Evolutionary conservation across 2,113 vertebrate genomes (phyloP), one percentile per base, ranked within the genome.

Genomic region (Calyptommatus sinebrachiatus): DNA sequence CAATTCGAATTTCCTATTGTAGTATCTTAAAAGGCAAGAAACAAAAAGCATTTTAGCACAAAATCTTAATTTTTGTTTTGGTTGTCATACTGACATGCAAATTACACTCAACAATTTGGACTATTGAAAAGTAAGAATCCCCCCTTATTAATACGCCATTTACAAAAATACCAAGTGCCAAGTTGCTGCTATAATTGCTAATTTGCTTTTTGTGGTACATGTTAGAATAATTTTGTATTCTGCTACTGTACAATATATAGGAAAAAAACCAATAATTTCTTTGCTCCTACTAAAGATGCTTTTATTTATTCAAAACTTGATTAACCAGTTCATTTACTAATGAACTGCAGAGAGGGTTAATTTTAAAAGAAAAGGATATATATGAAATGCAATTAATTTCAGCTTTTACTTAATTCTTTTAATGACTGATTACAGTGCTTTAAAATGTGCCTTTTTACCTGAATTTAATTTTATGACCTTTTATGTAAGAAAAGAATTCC

Each of bases 81-180:
- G 18, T 18, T 22, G 45, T 53, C 21, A 24, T 20, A 67, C 24
- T 31, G 22, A 73, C 26, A 29, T 53, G 18, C 29, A 20, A 53
- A 73, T 53, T 73, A 7, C 3, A 60, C 5, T 62, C 62, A 63
- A 18, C 10, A 21, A 21, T 76, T 31, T 21, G 16, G 35, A 9
- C 66, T 14, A 28, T 7, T 48, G 16, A 76, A 63, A 76, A 63
- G 57, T 48, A n/a, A 76, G 26, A 72, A 16, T 11, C 45, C 63
- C 69, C 11, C 28, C 29, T 60, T 69, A 5, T n/a, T 78, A 22
- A 78, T 7, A 28, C 60, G 65, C 48, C 26, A 76, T 41, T 76
- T 46, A 3, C 8, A 0, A 71, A 31, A 41, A 28, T 31, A 31
- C 67, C 0, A 0, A 8, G 20, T 1, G 1, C 16, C 31, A 29